Evolutionary conservation across 2,797 vertebrate genomes (phyloP).

Genomic region (Loris lydekkerianus): DNA sequence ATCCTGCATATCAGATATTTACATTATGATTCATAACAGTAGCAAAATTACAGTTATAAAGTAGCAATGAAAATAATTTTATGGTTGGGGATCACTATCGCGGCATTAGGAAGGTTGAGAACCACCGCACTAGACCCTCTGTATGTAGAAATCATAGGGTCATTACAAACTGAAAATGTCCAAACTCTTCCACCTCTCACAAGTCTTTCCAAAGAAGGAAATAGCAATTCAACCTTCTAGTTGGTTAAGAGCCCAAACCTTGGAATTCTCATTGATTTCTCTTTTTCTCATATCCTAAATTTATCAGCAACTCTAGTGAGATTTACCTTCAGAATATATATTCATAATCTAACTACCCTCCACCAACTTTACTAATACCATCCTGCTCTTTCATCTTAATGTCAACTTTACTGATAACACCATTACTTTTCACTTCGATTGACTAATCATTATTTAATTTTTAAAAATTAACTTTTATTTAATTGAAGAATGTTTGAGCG

Average conservation of each 20-base stretch:
- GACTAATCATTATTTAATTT: neutral
- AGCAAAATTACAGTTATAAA: too few species aligned
- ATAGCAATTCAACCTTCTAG: neutral
- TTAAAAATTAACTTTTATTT: conserved; percentile 1
- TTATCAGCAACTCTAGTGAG: neutral
- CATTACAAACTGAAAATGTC: neutral
- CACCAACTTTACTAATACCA: neutral
- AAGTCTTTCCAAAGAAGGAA: neutral
- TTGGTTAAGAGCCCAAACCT: neutral
- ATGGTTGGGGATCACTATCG: too few species aligned
- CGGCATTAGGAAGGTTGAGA: too few species aligned
- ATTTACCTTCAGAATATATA: neutral
- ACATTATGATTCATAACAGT: too few species aligned
- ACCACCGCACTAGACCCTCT: neutral
- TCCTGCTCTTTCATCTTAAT: neutral
- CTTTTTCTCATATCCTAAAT: neutral
- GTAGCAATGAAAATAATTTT: too few species aligned
- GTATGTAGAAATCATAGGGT: neutral
- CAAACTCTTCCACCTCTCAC: neutral
- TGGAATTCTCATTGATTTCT: neutral
- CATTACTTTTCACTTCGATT: neutral
- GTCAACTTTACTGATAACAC: neutral
- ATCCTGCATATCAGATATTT: too few species aligned
- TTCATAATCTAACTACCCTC: neutral
- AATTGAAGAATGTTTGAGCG: conserved; percentile 1